Evolutionary conservation across 2,113 vertebrate genomes (phyloP).

Genomic region (Chitala chitala): DNA sequence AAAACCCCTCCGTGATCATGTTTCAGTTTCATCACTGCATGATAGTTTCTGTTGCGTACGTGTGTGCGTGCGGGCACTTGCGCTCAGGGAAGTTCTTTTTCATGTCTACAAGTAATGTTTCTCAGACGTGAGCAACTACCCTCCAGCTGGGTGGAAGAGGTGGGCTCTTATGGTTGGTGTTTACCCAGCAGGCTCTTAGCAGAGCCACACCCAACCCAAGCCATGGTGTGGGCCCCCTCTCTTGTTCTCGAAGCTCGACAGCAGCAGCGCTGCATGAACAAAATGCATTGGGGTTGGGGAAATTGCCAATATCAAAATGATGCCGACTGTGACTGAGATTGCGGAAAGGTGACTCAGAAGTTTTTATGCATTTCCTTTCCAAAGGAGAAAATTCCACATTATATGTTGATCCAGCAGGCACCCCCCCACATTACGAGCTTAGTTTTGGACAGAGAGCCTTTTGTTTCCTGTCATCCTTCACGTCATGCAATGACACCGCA

Average conservation of each 20-base stretch:
- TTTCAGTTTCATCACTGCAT: too few species aligned
- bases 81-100: too few species aligned
- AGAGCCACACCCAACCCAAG: constrained; percentile 35
- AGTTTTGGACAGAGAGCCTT: background rate
- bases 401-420: too few species aligned
- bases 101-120: too few species aligned
- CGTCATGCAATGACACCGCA: constrained; percentile 10
- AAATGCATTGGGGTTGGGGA: too few species aligned
- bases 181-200: background rate
- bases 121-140: too few species aligned
- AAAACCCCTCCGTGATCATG: too few species aligned
- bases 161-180: background rate
- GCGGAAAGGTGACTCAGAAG: background rate
- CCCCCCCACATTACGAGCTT: background rate
- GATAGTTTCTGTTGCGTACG: too few species aligned
- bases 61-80: too few species aligned
- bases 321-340: background rate
- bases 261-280: constrained; percentile 23
- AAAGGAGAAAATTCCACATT: background rate
- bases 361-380: background rate
- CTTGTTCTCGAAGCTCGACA: too few species aligned
- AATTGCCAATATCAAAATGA: background rate
- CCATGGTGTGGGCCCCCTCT: constrained; percentile 22
- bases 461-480: constrained; percentile 10
- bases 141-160: too few species aligned